These are phyloP conservation scores for Symphodus melops DNA, from an alignment of 2,113 vertebrate genomes.

Conservation along the genomic window DNA sequence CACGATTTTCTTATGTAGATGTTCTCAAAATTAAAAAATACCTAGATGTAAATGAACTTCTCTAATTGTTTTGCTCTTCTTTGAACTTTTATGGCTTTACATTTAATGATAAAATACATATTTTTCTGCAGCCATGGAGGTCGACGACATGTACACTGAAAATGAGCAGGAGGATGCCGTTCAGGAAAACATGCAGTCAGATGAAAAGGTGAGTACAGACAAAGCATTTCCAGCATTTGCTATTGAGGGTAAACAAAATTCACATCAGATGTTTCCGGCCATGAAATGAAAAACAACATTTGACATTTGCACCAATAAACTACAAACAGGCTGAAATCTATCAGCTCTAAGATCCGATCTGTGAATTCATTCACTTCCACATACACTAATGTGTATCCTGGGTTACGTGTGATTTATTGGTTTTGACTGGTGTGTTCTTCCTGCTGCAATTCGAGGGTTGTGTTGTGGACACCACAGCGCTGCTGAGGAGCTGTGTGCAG, in stretches of 20 bases:
- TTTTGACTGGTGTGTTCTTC: constrained; percentile 13
- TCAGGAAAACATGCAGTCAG: not conserved
- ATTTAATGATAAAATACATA: not conserved
- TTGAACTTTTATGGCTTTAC: not conserved
- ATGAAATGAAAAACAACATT: no score
- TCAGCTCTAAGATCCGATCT: no score
- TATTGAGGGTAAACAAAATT: not conserved
- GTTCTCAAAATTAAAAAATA: not conserved
- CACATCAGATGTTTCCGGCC: not conserved
- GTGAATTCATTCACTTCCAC: not conserved
- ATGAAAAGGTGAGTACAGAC: constrained; percentile 65
- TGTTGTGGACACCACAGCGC: constrained; percentile 87
- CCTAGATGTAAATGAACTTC: no score
- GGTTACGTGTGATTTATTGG: not conserved
- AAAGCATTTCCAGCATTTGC: not conserved
- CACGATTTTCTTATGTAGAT: not conserved
- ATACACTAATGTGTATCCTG: not conserved
- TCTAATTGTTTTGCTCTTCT: not conserved
- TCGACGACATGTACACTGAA: constrained; percentile 70
- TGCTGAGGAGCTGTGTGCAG: constrained; percentile 93
- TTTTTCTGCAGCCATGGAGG: constrained; percentile 75
- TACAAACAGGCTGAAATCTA: not conserved
- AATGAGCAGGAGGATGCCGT: constrained; percentile 44
- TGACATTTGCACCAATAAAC: not conserved
- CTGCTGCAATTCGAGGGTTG: constrained; percentile 53